phyloP scores from a whole-genome alignment of 2,797 vertebrate genomes.

The Microtus obscurus region DNA sequence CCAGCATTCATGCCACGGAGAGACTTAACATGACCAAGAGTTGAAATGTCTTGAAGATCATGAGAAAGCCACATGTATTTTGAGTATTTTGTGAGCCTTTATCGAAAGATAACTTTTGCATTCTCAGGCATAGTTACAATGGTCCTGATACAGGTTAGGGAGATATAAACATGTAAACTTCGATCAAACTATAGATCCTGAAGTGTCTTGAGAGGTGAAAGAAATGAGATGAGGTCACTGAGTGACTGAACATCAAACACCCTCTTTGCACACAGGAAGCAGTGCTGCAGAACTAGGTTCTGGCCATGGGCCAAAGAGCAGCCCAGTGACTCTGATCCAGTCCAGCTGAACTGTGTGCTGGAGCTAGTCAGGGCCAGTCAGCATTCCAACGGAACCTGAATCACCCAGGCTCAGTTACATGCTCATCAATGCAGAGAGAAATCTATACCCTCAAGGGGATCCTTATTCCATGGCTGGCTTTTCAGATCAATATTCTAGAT shows the following conservation, averaged over 20 bases:
- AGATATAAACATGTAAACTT: not conserved
- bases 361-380: not conserved
- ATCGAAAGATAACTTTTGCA: not conserved
- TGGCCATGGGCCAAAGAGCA: not conserved
- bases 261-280: too few species aligned
- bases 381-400: not conserved
- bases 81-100: not conserved
- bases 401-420: not conserved
- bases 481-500: not conserved
- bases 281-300: too few species aligned
- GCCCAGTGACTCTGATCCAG: too few species aligned
- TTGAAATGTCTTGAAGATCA: not conserved
- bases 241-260: not conserved
- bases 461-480: not conserved
- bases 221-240: not conserved
- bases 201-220: not conserved
- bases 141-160: not conserved
- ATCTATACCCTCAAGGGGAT: not conserved
- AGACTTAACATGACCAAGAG: not conserved
- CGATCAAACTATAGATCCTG: not conserved
- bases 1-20: not conserved
- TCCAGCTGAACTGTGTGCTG: not conserved
- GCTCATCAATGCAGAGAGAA: not conserved
- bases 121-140: not conserved
- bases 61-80: not conserved